Evolutionary conservation across 2,113 vertebrate species (phyloP).

Genomic region (Mus spicilegus): DNA sequence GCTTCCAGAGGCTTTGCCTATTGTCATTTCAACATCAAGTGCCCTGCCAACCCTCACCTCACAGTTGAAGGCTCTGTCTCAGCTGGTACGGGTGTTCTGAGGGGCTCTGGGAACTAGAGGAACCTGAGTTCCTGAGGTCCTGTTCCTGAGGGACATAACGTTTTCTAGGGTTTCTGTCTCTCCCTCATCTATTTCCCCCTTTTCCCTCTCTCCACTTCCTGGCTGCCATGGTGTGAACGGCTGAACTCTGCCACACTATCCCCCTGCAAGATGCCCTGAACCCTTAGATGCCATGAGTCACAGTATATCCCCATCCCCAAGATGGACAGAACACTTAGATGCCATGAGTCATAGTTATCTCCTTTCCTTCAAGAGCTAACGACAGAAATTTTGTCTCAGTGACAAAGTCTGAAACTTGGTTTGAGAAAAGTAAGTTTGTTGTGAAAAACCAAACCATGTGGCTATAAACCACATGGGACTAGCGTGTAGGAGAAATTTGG

Average conservation of each 20-base stretch:
- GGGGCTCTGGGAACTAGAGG: no score
- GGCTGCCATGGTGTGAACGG: not conserved
- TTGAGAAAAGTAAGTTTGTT: not conserved
- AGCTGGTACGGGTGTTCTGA: not conserved
- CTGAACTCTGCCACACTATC: no score
- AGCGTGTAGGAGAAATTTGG: no score
- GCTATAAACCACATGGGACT: not conserved
- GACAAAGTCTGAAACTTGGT: not conserved
- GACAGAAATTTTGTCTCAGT: not conserved
- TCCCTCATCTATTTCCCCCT: not conserved
- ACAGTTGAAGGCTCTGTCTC: not conserved
- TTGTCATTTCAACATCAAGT: no score
- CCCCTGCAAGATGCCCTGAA: not conserved
- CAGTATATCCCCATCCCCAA: no score
- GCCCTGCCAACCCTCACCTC: fast-evolving
- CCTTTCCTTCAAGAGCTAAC: not conserved
- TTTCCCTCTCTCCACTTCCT: not conserved
- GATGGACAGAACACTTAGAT: not conserved
- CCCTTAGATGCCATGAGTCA: no score
- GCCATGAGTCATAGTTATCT: no score
- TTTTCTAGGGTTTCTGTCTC: not conserved
- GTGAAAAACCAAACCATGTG: not conserved
- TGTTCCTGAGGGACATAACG: not conserved
- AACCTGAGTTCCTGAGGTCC: not conserved
- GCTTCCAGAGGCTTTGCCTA: not conserved